Percentiles rank a stretch among this genome's conserved stretches.
These are phyloP conservation scores for Epizoanthus fatuus DNA, from an alignment of 92 coral and sea anemone genomes.

Conservation along the genomic window DNA sequence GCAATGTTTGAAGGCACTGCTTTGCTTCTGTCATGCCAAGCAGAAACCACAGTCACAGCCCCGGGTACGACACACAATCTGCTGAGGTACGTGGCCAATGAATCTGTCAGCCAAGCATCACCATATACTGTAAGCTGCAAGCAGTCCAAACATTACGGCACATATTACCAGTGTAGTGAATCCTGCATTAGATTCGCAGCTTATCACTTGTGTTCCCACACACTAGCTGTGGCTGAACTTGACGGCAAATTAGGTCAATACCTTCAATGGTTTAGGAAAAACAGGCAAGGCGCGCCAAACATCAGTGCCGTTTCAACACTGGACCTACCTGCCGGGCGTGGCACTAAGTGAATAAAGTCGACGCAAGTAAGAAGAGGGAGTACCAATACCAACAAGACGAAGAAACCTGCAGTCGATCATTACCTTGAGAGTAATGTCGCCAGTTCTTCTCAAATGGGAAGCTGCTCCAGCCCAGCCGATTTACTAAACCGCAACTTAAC, in stretches of 20 bases:
- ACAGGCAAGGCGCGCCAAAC: constrained; percentile 24
- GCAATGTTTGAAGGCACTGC: constrained; percentile 29
- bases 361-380: constrained; percentile 53
- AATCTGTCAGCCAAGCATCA: constrained; percentile 13
- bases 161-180: constrained; percentile 16
- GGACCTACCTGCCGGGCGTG: constrained; percentile 58
- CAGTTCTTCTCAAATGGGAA: background rate
- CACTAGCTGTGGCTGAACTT: constrained; percentile 56
- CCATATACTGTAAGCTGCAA: constrained; percentile 25
- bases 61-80: constrained; percentile 49
- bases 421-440: background rate
- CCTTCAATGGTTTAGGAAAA: constrained; percentile 33
- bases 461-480: too few species aligned
- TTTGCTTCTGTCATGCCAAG: constrained; percentile 5
- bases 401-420: constrained; percentile 35
- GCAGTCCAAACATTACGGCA: background rate
- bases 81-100: constrained; percentile 49
- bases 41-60: constrained; percentile 34
- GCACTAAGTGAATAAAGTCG: constrained; percentile 35
- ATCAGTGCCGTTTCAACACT: constrained; percentile 34
- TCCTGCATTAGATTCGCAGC: constrained; percentile 37
- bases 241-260: constrained; percentile 31
- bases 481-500: too few species aligned
- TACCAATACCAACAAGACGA: constrained; percentile 34
- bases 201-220: constrained; percentile 46